Evolutionary conservation across 2,888 invertebrate species (phyloP).

Genomic region (Chironomus tentans): DNA sequence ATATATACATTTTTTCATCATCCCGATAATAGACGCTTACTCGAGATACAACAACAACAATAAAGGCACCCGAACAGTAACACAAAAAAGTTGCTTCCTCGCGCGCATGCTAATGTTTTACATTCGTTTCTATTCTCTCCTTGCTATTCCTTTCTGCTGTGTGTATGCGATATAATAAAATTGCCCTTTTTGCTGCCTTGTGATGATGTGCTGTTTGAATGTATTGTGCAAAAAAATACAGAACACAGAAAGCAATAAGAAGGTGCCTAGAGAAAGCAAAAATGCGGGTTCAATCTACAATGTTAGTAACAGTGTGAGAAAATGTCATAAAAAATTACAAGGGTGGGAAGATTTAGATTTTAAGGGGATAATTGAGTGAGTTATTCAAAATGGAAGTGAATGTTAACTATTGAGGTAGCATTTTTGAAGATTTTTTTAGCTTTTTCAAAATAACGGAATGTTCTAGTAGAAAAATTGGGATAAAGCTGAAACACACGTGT

Average conservation of each 20-base stretch:
- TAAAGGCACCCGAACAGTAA: background rate
- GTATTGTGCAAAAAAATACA: background rate
- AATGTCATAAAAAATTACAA: background rate
- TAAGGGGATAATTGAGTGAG: background rate
- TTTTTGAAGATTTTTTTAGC: too few relatives aligned
- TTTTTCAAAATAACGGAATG: too few relatives aligned
- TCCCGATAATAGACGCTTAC: constrained; percentile 13
- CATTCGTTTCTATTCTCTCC: background rate
- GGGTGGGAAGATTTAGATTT: too few relatives aligned
- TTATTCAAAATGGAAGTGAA: background rate
- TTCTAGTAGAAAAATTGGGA: too few relatives aligned
- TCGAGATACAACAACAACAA: background rate
- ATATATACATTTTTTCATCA: background rate
- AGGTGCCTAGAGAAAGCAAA: constrained; percentile 17
- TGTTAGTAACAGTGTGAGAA: background rate
- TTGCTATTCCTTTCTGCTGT: background rate
- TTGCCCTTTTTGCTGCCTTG: background rate
- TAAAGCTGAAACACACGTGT: too few relatives aligned
- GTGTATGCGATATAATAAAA: background rate
- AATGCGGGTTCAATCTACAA: background rate
- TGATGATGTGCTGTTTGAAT: background rate
- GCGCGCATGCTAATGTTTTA: constrained; percentile 16
- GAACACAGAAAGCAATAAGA: background rate
- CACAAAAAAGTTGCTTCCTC: background rate
- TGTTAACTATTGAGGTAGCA: background rate